These are phyloP conservation scores for Pseudopleuronectes americanus DNA, from an alignment of 2,797 vertebrate genomes.

Conservation along the genomic window DNA sequence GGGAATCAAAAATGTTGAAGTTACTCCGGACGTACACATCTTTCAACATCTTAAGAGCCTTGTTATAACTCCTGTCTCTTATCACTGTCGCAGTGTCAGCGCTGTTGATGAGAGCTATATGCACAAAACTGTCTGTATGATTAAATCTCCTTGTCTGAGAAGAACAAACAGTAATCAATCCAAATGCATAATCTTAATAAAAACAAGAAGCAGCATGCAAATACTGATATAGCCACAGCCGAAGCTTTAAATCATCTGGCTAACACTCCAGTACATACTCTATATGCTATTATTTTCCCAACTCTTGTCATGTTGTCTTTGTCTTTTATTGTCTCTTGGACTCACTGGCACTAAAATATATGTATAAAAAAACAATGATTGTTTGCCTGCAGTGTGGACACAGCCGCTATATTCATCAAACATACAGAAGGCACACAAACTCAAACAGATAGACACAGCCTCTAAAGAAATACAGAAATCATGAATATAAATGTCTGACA, in stretches of 20 bases:
- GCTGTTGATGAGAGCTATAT: background rate
- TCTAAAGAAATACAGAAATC: conserved; percentile 25
- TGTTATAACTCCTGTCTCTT: background rate
- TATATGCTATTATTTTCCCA: background rate
- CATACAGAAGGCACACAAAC: conserved; percentile 1
- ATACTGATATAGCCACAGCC: no score
- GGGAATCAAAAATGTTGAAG: no score
- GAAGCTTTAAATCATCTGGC: background rate
- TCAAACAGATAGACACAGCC: conserved; percentile 6
- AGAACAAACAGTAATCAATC: background rate
- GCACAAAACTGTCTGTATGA: background rate
- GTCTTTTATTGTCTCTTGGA: background rate
- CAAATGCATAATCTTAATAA: no score
- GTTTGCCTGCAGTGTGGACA: conserved; percentile 11
- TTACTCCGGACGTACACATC: no score
- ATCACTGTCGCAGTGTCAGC: background rate
- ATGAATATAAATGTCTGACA: conserved; percentile 25
- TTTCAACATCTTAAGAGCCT: background rate
- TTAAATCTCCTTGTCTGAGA: background rate
- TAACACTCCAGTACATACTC: background rate
- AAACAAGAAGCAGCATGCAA: no score
- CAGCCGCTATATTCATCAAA: background rate
- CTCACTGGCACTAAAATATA: conserved; percentile 18
- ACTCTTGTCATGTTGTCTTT: background rate
- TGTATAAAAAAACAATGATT: background rate